Percentiles rank a stretch among this genome's conserved stretches.
These are phyloP conservation scores for Neoaliturus tenellus DNA, from an alignment of 2,888 invertebrate species.

Conservation along the genomic window DNA sequence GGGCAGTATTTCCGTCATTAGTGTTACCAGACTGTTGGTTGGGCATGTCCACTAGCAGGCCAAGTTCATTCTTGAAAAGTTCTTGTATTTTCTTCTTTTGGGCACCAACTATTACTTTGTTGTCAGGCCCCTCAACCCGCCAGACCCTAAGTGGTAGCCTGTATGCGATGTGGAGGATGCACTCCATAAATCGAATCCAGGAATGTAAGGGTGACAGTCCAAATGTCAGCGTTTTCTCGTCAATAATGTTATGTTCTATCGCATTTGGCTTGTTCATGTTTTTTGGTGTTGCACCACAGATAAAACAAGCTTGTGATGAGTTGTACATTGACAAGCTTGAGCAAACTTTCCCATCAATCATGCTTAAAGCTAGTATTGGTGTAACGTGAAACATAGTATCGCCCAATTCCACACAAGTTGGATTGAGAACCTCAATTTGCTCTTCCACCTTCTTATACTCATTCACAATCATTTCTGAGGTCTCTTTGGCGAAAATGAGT, in stretches of 20 bases:
- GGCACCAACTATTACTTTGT: background rate
- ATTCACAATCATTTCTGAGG: background rate
- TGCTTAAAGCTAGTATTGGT: background rate
- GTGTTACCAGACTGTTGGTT: background rate
- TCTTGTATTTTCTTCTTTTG: background rate
- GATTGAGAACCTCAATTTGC: background rate
- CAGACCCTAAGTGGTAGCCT: background rate
- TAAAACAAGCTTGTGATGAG: slow-evolving; percentile 1
- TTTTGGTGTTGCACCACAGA: background rate
- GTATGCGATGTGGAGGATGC: background rate
- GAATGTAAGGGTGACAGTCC: background rate
- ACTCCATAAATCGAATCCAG: background rate
- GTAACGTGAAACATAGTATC: background rate
- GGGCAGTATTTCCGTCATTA: background rate
- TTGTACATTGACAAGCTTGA: background rate
- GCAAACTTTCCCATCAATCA: slow-evolving; percentile 13
- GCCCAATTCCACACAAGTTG: background rate
- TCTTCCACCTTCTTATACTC: background rate
- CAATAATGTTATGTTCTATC: background rate
- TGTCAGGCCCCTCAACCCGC: background rate
- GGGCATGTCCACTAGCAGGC: background rate
- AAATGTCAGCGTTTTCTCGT: background rate
- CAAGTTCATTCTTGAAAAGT: background rate
- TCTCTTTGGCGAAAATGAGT: background rate
- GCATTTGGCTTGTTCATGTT: background rate